These are phyloP conservation scores for Spodoptera exigua DNA, from an alignment of 2,888 invertebrate species.

Conservation along the genomic window DNA sequence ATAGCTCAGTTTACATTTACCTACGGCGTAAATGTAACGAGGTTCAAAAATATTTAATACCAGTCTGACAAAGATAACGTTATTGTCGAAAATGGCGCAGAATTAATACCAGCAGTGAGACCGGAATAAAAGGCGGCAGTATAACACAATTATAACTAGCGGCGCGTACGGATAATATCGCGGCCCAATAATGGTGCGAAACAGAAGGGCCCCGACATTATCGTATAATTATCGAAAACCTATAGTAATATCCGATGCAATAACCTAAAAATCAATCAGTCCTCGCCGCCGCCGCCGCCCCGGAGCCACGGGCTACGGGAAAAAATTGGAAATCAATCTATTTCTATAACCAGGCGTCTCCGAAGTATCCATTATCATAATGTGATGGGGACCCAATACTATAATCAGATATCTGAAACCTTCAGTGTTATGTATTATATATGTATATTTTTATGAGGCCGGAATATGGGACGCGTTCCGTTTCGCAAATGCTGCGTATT, in stretches of 20 bases:
- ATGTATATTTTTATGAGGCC: slow-evolving; percentile 79
- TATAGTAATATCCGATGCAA: slow-evolving; percentile 66
- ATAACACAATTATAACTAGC: slow-evolving; percentile 48
- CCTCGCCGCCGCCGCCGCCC: slow-evolving; percentile 54
- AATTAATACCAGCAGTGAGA: slow-evolving; percentile 35
- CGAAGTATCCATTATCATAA: slow-evolving; percentile 82
- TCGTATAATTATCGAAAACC: slow-evolving; percentile 69
- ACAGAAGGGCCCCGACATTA: slow-evolving; percentile 54
- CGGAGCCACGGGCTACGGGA: slow-evolving; percentile 62
- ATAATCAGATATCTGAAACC: slow-evolving; percentile 83
- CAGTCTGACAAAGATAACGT: not conserved
- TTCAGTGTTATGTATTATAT: slow-evolving; percentile 73
- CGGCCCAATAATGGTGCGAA: slow-evolving; percentile 38
- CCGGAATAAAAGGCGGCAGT: slow-evolving; percentile 30
- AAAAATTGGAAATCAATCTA: slow-evolving; percentile 85
- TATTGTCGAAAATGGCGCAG: slow-evolving; percentile 20
- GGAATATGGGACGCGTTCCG: slow-evolving; percentile 70
- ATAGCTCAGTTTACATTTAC: not conserved
- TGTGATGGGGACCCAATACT: slow-evolving; percentile 82
- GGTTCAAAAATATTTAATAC: not conserved
- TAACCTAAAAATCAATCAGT: slow-evolving; percentile 77
- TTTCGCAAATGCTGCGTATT: slow-evolving; percentile 72
- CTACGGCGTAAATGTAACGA: not conserved
- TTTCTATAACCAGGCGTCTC: slow-evolving; percentile 80
- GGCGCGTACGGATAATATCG: slow-evolving; percentile 37